Evolutionary conservation across 2,888 invertebrate species (phyloP).

Genomic region (Celastrina argiolus): DNA sequence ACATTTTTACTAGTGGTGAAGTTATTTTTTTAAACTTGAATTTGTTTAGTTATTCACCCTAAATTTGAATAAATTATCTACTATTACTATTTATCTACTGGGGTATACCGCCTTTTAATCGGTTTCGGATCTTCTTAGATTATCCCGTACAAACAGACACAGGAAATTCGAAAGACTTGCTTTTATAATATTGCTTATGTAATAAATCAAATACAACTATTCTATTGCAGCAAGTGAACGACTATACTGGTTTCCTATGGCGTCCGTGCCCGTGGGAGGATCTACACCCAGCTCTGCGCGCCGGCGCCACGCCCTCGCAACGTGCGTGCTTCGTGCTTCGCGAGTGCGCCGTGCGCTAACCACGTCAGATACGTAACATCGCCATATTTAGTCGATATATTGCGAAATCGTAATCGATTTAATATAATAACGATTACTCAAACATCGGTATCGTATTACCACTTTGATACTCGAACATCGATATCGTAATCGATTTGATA

Average conservation of each 20-base stretch:
- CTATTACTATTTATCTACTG: too few relatives aligned
- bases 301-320: conserved; percentile 37
- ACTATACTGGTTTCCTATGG: conserved; percentile 49
- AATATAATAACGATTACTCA: neutral
- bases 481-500: neutral
- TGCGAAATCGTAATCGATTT: neutral
- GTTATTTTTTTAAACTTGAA: too few relatives aligned
- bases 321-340: conserved; percentile 44
- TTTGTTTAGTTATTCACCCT: too few relatives aligned
- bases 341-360: conserved; percentile 37
- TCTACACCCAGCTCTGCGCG: conserved; percentile 50
- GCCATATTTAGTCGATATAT: neutral
- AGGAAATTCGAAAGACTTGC: too few relatives aligned
- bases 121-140: too few relatives aligned
- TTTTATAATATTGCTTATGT: neutral
- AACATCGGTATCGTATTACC: neutral
- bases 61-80: too few relatives aligned
- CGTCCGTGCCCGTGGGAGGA: conserved; percentile 40
- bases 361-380: conserved; percentile 12
- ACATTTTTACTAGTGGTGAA: too few relatives aligned
- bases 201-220: neutral
- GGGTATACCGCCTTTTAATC: too few relatives aligned
- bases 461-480: neutral
- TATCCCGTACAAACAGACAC: too few relatives aligned
- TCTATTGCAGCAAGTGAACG: conserved; percentile 50